These are phyloP conservation scores for Drosophila meridionalis DNA, from an alignment of 2,888 invertebrate species.

Conservation along the genomic window DNA sequence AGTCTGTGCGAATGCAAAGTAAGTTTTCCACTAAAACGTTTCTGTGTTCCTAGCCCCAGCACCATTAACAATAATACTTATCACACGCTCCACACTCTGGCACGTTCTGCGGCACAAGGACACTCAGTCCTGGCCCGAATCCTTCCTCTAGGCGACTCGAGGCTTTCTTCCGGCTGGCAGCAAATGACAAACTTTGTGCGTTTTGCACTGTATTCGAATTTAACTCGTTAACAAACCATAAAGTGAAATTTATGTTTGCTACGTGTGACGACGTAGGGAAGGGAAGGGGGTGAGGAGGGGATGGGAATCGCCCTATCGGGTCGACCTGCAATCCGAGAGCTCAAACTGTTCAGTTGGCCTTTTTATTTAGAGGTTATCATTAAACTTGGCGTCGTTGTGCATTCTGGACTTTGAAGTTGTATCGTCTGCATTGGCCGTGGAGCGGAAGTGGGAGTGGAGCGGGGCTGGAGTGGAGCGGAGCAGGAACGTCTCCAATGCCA, in stretches of 20 bases:
- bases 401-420: constrained; percentile 63
- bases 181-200: constrained; percentile 74
- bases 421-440: constrained; percentile 23
- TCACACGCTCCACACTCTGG: constrained; percentile 70
- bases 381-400: constrained; percentile 57
- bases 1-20: constrained; percentile 25
- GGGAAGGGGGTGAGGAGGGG: too few relatives aligned
- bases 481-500: constrained; percentile 51
- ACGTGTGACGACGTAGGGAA: constrained; percentile 49
- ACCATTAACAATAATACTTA: constrained; percentile 76
- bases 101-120: constrained; percentile 47
- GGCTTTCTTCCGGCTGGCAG: constrained; percentile 42
- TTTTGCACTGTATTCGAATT: constrained; percentile 72
- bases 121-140: not conserved
- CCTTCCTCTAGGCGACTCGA: constrained; percentile 1
- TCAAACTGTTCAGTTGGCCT: constrained; percentile 53
- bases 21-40: constrained; percentile 42
- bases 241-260: constrained; percentile 75
- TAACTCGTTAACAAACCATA: constrained; percentile 78
- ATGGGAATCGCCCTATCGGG: not conserved
- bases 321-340: constrained; percentile 48
- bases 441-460: not conserved
- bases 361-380: constrained; percentile 69
- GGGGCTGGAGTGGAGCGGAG: not conserved
- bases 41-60: constrained; percentile 23